phyloP scores from a whole-genome alignment of 1,140 invertebrate genomes.

The Agrilus planipennis region DNA sequence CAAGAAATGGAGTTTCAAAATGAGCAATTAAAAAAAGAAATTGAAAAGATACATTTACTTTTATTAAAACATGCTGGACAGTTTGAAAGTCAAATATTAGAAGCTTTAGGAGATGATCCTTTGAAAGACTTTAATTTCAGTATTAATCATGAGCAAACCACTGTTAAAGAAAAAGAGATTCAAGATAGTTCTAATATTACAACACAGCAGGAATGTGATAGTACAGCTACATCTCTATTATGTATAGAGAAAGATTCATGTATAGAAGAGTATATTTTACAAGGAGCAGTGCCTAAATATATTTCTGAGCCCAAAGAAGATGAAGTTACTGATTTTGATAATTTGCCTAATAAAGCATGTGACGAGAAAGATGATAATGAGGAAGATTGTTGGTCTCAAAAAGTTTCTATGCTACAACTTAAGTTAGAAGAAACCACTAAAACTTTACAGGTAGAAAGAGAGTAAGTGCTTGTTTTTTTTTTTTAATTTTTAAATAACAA shows the following conservation, averaged over 20 bases:
- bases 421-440: conserved; percentile 64
- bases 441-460: conserved; percentile 56
- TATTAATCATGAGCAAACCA: conserved; percentile 24
- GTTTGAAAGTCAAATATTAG: conserved; percentile 42
- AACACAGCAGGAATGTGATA: conserved; percentile 27
- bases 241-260: conserved; percentile 35
- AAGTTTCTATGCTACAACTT: conserved; percentile 55
- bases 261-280: conserved; percentile 50
- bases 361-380: conserved; percentile 37
- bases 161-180: conserved; percentile 31
- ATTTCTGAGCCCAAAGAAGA: conserved; percentile 36
- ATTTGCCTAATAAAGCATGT: conserved; percentile 17
- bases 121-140: conserved; percentile 34
- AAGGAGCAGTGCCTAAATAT: conserved; percentile 51
- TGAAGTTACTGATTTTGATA: conserved; percentile 13
- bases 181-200: conserved; percentile 33
- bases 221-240: conserved; percentile 21
- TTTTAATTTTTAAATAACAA: too few species aligned
- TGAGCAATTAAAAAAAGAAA: conserved; percentile 68
- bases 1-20: conserved; percentile 69
- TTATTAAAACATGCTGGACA: conserved; percentile 56
- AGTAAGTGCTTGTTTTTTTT: conserved; percentile 41
- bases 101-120: conserved; percentile 36
- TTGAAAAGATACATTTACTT: conserved; percentile 58
- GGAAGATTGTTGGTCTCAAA: conserved; percentile 51